Base-by-base conservation (phyloP, 2,113 vertebrate genomes). In the Chrysemys picta region DNA sequence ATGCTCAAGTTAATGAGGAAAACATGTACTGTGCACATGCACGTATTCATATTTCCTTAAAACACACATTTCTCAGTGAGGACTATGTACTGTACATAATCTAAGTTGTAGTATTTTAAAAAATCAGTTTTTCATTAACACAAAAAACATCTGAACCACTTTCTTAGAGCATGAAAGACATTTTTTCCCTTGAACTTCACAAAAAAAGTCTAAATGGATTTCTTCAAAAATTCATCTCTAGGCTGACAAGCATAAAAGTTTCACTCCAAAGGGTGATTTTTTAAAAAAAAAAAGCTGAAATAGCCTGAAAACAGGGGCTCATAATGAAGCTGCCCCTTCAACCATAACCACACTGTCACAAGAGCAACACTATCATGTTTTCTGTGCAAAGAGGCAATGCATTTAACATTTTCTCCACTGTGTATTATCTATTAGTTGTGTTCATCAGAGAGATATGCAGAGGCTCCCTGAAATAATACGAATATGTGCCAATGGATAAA, bases 251-350 rank as follows among this genome's bases (percentile, higher is more conserved):
- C 89, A 90, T 49, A 89, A 82, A 89, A 94, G 93, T 29, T 57
- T 57, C 94, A 94, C 80, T 56, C 53, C 0, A 69, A 84, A 52
- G 54, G 84, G 42, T 75, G 59, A 83, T 80, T 91, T 88, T n/a
- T n/a, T n/a, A n/a, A n/a, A 42, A 42, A 35, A 69, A 65, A 50
- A 7, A 79, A 94, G 82, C 92, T 88, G 93, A 76, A 96, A 89
- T 86, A 96, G 92, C 84, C 93, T 95, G 80, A 96, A 97, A 96
- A 95, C 88, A 95, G 93, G 94, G 82, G 69, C 72, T 95, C 85
- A 94, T 94, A 96, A 97, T 94, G 94, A 97, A 97, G 93, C 95
- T 97, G 94, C 91, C 88, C 86, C 38, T 12, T 95, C 96, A 97
- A 95, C 94, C 93, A 95, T 88, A 96, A 92, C 96, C 85, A 89